These are phyloP conservation scores for Sminthurinus aureus DNA, from an alignment of 2,888 invertebrate species.

Conservation along the genomic window DNA sequence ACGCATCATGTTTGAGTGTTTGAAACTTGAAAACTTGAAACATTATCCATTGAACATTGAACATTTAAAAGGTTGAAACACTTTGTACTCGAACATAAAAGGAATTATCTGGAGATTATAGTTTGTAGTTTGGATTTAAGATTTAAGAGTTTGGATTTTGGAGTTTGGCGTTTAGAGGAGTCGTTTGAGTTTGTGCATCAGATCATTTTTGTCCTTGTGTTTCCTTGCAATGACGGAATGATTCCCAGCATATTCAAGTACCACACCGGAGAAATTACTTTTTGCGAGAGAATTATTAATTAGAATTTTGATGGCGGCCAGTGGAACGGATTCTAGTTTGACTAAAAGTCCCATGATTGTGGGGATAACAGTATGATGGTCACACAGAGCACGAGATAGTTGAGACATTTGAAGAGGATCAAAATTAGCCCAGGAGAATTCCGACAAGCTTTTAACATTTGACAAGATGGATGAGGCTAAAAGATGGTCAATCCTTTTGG, in stretches of 20 bases:
- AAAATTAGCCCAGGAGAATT: constrained; percentile 57
- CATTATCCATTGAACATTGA: too few relatives aligned
- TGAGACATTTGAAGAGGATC: constrained; percentile 49
- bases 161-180: constrained; percentile 47
- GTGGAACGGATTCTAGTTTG: constrained; percentile 51
- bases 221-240: constrained; percentile 48
- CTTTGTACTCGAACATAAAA: background rate
- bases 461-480: constrained; percentile 47
- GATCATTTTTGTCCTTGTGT: constrained; percentile 53
- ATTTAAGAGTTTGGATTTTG: background rate
- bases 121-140: background rate
- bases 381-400: constrained; percentile 50
- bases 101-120: background rate
- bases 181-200: constrained; percentile 53
- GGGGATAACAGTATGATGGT: constrained; percentile 38
- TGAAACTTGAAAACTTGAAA: too few relatives aligned
- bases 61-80: too few relatives aligned
- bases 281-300: constrained; percentile 41
- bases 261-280: constrained; percentile 44
- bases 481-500: constrained; percentile 51
- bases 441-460: constrained; percentile 52
- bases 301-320: constrained; percentile 50
- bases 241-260: constrained; percentile 54
- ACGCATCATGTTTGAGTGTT: too few relatives aligned
- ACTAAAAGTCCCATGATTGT: constrained; percentile 41